Base-by-base conservation (phyloP, 2,888 invertebrate species). In the Taphrorychus bicolor region DNA sequence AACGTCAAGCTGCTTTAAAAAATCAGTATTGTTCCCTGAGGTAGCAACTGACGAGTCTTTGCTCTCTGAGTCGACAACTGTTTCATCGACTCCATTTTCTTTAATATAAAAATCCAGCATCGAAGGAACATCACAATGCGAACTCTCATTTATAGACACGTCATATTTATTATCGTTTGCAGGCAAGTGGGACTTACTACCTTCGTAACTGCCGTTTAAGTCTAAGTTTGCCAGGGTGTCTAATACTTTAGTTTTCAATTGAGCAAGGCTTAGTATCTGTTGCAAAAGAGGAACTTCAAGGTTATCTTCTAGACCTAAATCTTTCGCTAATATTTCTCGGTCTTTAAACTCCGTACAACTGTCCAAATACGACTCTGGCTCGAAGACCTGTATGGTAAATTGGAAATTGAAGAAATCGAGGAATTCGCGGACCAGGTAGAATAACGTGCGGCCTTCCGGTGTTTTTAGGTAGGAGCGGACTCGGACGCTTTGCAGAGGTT, bases 351-450 rank as follows among this genome's bases (percentile, higher is more conserved):
- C 83, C 78, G 89, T 90, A 71, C 87, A 86, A 74, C 85, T 87
- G 18, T 88, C 89, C 78, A 87, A 85, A 73, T 89, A 87, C n/a
- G 90, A 87, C 83, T 94, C 94, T 23, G 93, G 88, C 80, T 91
- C 91, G 82, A 91, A 93, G 41, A 94, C 93, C 75, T 91, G 90
- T 78, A 91, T 83, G 32, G 93, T 92, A 77, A 89, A 93, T 79
- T 91, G 89, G 63, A 94, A 85, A 79, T 90, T 88, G 83, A 92
- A 93, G 82, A 87, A 92, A 79, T 93, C 91, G 71, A 94, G 83
- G 82, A 94, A 92, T 80, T 94, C 94, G 74, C 90, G 86, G 45
- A 94, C 89, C 73, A 94, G 83, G 65, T 85, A 86, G 77, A 88
- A 85, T 76, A 87, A 84, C 69, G 87, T 76, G 74, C 83, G 83